A percentile compares a stretch with the other conserved stretches of the same genome.
Evolutionary conservation across 2,113 vertebrate genomes (phyloP).

Genomic region (Apus apus): DNA sequence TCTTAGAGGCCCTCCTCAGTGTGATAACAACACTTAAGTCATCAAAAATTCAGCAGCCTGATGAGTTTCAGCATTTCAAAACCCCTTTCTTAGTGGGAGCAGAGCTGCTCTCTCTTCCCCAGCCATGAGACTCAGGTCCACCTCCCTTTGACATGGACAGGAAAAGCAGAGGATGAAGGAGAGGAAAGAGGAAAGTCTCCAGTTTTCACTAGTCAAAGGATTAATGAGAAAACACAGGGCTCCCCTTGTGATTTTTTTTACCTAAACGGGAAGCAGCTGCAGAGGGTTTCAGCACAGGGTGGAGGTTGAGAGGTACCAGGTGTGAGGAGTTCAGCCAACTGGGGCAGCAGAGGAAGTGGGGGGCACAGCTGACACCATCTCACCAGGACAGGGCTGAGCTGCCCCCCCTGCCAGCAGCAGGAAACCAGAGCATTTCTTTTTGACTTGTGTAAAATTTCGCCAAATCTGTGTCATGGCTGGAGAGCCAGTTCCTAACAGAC

Average conservation of each 20-base stretch:
- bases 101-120: background rate
- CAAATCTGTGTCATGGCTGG: rapidly evolving
- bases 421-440: background rate
- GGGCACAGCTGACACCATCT: no score
- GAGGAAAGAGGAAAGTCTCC: background rate
- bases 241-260: background rate
- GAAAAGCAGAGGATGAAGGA: background rate
- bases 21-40: background rate
- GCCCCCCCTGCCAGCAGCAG: background rate
- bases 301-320: background rate
- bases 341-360: background rate
- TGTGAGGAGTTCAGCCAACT: background rate
- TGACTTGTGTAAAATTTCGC: background rate
- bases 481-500: background rate
- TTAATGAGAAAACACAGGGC: background rate
- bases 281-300: background rate
- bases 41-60: background rate
- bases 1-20: background rate
- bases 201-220: background rate
- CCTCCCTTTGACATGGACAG: rapidly evolving
- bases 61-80: background rate
- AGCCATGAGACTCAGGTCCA: background rate
- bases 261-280: background rate
- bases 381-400: background rate
- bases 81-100: background rate